These are phyloP conservation scores for Batillaria attramentaria DNA, from an alignment of 1,140 invertebrate species.

Conservation along the genomic window DNA sequence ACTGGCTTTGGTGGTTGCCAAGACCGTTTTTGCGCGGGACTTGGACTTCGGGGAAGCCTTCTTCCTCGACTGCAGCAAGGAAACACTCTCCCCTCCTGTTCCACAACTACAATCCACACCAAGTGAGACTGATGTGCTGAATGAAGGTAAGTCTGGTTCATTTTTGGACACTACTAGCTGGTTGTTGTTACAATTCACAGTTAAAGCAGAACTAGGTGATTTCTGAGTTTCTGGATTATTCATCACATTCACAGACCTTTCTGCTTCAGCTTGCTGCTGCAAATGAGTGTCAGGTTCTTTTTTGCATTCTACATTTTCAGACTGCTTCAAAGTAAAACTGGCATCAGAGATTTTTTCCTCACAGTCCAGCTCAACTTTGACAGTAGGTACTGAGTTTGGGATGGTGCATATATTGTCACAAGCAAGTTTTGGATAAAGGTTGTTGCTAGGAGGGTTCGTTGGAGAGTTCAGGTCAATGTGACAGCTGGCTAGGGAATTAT, in stretches of 20 bases:
- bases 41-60: conserved; percentile 23
- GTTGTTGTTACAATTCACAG: too few relatives aligned
- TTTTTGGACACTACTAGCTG: too few relatives aligned
- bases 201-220: too few relatives aligned
- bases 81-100: neutral
- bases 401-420: neutral
- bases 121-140: too few relatives aligned
- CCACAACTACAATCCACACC: neutral
- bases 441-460: neutral
- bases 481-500: conserved; percentile 50
- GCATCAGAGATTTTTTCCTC: neutral
- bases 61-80: conserved; percentile 3
- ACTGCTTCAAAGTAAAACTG: too few relatives aligned
- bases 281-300: too few relatives aligned
- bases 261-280: too few relatives aligned
- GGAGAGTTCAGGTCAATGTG: conserved; percentile 25
- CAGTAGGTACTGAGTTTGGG: neutral
- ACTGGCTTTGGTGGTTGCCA: neutral
- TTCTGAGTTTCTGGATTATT: too few relatives aligned
- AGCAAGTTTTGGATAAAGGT: neutral
- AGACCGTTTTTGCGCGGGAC: conserved; percentile 11
- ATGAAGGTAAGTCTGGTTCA: too few relatives aligned
- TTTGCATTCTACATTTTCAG: too few relatives aligned
- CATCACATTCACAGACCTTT: neutral
- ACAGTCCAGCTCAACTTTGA: conserved; percentile 31